Conservation (phyloP, 2,113 vertebrate species). For the Suricata suricatta region DNA sequence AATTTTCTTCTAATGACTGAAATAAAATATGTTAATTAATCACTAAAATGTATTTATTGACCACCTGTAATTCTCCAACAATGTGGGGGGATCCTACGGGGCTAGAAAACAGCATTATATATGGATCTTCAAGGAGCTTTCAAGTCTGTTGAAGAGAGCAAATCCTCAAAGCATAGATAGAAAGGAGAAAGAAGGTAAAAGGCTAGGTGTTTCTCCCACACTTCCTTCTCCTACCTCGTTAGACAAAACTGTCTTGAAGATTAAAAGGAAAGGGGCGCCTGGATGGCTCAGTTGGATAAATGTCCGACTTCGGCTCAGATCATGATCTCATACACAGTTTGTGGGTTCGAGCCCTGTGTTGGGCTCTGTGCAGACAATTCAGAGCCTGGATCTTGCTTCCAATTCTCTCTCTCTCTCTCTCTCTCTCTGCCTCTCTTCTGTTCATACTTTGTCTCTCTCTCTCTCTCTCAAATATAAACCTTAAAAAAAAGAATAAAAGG, state of each 20-base stretch:
- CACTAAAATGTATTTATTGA: not conserved
- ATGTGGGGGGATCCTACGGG: not conserved
- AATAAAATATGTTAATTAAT: conserved; percentile 46
- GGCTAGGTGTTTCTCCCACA: not conserved
- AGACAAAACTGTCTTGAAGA: not conserved
- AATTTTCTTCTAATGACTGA: not conserved
- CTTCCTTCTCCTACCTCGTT: not conserved
- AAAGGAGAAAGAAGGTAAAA: not conserved
- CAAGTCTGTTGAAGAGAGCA: not conserved
- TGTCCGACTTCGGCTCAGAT: too few species aligned
- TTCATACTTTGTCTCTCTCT: too few species aligned
- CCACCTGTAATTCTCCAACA: not conserved
- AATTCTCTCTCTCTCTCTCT: too few species aligned
- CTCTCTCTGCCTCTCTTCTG: too few species aligned
- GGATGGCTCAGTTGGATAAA: too few species aligned
- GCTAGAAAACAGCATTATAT: not conserved
- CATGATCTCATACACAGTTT: too few species aligned
- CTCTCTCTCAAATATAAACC: too few species aligned
- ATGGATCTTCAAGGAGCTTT: not conserved
- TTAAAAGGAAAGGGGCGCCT: not conserved
- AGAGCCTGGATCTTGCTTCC: too few species aligned
- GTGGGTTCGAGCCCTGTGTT: too few species aligned
- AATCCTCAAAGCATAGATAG: not conserved
- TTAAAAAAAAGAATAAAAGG: not conserved
- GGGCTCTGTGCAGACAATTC: too few species aligned